Evolutionary conservation across 2,888 invertebrate genomes (phyloP), one percentile per base, ranked within the genome.

Genomic region (Terebella lapidaria): DNA sequence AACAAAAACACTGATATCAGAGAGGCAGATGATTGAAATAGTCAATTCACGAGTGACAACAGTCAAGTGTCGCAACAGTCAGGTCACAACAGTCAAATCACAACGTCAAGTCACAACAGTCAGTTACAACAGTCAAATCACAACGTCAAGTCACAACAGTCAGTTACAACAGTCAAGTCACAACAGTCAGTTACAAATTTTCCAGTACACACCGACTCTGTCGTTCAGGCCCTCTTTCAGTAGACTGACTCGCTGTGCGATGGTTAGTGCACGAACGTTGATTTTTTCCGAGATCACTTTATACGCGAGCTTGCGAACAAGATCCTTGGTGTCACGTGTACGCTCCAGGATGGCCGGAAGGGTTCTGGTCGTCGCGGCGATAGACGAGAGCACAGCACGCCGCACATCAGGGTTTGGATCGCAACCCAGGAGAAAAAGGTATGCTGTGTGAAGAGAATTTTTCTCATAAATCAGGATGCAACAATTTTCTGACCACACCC

Each of bases 321-420:
- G 85, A 60, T 88, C 88, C 72, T 90, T 89, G 0, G 89, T 85
- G 79, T 94, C 94, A 71, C 88, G 85, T 0, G 89, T 84, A 1
- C 91, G 84, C 46, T 86, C 86, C 54, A 92, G 72, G 29, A 92
- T 87, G 63, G 85, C 85, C 0, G 86, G 85, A 1, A 92, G 83
- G 2, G 90, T 89, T 49, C 85, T 83, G 47, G 85, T 85, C 68
- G 87, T 88, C 27, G 88, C 86, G 0, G 88, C 91, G 78, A 92
- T 87, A 53, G 86, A 86, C 71, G 86, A 85, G 45, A 93, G 84
- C 62, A 90, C 86, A 0, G 88, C 86, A 71, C 86, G 84, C 70
- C 82, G 78, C 0, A 92, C 91, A 55, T 88, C 87, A n/a, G 87
- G 82, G 67, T 87, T 88, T 0, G 89, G 89, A 80, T 94, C 93